A percentile compares a stretch with the other conserved stretches of the same genome.
phyloP scores from a whole-genome alignment of 2,113 vertebrate species.

The Morone saxatilis region DNA sequence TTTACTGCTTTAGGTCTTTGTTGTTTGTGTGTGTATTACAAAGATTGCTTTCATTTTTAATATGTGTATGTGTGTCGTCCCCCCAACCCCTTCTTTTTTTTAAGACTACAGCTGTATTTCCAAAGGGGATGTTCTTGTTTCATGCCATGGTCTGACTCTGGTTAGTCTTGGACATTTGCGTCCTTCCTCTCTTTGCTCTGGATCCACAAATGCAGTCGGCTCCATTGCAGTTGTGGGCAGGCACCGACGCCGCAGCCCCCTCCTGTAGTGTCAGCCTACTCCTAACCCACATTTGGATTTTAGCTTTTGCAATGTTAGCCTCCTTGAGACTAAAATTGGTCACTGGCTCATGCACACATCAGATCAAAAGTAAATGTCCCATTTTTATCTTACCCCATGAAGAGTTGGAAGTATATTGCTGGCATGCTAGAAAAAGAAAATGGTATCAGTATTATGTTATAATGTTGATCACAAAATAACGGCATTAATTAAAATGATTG shows the following conservation, averaged over 20 bases:
- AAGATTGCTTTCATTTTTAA: constrained; percentile 12
- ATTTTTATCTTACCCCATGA: neutral
- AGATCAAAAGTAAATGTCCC: neutral
- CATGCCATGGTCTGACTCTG: constrained; percentile 1
- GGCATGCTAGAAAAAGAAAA: too few species aligned
- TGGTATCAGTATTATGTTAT: too few species aligned
- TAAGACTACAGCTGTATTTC: constrained; percentile 6
- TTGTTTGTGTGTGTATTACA: constrained; percentile 44
- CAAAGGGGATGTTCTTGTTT: constrained; percentile 1
- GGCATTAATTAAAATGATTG: too few species aligned
- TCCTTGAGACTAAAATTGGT: neutral
- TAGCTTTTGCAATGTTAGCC: neutral
- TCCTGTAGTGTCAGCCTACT: neutral
- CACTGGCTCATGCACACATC: neutral
- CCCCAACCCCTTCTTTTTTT: neutral
- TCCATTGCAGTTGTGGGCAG: neutral
- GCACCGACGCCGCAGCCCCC: neutral
- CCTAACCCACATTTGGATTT: neutral
- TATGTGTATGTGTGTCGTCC: neutral
- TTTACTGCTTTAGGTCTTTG: constrained; percentile 23
- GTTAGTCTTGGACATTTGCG: neutral
- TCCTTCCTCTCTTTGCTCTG: neutral
- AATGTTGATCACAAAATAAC: too few species aligned
- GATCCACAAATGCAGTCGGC: neutral
- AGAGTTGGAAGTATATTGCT: neutral